Base-by-base conservation (phyloP, 1,140 invertebrate genomes). In the Drosophila grimshawi region DNA sequence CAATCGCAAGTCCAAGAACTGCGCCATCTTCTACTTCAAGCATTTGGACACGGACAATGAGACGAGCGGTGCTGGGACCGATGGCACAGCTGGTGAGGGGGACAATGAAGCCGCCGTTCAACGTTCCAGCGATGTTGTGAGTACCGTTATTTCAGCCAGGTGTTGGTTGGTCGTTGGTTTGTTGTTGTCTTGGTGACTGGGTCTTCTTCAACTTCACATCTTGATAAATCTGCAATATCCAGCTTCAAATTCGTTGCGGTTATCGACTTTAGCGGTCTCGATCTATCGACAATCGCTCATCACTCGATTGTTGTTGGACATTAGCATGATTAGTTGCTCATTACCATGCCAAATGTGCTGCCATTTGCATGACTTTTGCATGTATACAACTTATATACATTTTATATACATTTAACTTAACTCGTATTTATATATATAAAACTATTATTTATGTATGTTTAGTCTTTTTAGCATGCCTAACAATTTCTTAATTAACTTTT, bases 41-140 rank as follows among this genome's bases (percentile, higher is more conserved):
- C 96, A 97, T 91, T 93, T 95, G 86, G 96, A 97, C 86, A 97
- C 96, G 2, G 96, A 97, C 92, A 96, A 96, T 1, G 96, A 97
- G 69, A 91, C 85, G 30, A 92, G 81, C 45, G 85, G 81, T 37
- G 81, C 78, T 19, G 81, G 86, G 37, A 88, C 80, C 10, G 86
- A 90, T 72, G 68, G 39, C 10, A 43, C 67, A 7, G 57, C 76
- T 8, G 79, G 74, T 30, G 85, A 89, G 41, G 74, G 63, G 33
- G 78, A 81, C 6, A 7, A 8, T 29, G 46, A 33, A 29, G 19
- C n/a, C n/a, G 48, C 37, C 68, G 73, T 43, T 46, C 80, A 45
- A 30, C 59, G 60, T 62, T 11, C 46, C 59, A 79, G 69, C 67
- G 81, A 90, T 57, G 86, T 90, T 57, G 86, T 90, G 83, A 90